phyloP scores from a whole-genome alignment of 2,797 vertebrate genomes.

The Periparus ater region DNA sequence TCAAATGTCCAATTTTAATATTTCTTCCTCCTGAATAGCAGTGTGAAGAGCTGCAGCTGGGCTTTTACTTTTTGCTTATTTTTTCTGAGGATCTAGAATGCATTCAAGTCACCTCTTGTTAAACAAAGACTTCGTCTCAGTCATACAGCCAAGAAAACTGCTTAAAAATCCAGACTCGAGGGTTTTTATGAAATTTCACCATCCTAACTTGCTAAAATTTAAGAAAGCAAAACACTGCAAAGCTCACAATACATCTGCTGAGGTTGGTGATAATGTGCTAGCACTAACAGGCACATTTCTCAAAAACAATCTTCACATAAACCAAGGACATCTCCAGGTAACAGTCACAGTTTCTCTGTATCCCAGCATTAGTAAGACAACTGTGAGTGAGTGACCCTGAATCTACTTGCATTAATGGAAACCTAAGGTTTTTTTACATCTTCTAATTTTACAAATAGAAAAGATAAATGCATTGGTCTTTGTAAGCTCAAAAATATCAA shows the following conservation, averaged over 20 bases:
- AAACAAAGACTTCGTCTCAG: background rate
- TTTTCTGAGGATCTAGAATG: background rate
- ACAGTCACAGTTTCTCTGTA: background rate
- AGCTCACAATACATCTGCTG: background rate
- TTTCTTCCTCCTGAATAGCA: background rate
- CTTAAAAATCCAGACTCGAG: background rate
- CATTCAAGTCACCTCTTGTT: background rate
- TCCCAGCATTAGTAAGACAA: background rate
- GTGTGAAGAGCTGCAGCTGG: background rate
- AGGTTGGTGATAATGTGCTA: background rate
- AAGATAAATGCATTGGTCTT: background rate
- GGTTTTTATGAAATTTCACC: background rate
- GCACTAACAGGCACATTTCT: background rate
- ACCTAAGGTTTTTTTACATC: background rate
- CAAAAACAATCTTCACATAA: background rate
- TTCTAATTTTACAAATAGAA: background rate
- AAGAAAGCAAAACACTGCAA: slow-evolving; percentile 4
- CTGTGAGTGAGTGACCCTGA: background rate
- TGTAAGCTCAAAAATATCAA: background rate
- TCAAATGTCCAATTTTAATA: background rate
- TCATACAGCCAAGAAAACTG: background rate
- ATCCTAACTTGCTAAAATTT: background rate
- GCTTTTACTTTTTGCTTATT: background rate
- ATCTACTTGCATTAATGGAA: background rate
- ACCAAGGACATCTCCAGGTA: background rate